Percentiles rank a stretch among this genome's conserved stretches.
phyloP scores from a whole-genome alignment of 2,888 invertebrate species.

The Rhagium mordax region DNA sequence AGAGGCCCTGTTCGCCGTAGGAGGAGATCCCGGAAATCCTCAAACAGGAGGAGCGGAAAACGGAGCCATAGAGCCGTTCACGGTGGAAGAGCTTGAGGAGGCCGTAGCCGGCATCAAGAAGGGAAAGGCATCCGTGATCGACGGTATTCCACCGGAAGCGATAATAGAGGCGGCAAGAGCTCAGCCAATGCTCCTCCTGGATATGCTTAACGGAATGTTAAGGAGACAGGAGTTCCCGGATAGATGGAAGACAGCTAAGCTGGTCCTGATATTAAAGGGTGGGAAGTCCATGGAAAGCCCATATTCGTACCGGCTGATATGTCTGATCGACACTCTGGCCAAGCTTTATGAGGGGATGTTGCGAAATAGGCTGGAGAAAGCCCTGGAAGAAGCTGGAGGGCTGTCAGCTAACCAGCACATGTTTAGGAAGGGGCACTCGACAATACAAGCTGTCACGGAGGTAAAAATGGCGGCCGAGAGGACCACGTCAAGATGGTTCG shows the following conservation, averaged over 20 bases:
- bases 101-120: constrained; percentile 38
- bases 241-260: constrained; percentile 47
- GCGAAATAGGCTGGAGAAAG: constrained; percentile 8
- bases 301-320: constrained; percentile 40
- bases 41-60: too few species aligned
- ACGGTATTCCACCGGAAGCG: constrained; percentile 48
- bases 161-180: constrained; percentile 37
- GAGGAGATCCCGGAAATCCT: too few species aligned
- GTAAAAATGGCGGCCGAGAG: neutral
- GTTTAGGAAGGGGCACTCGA: constrained; percentile 32
- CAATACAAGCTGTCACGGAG: neutral
- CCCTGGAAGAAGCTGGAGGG: constrained; percentile 23
- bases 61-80: constrained; percentile 41
- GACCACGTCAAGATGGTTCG: neutral
- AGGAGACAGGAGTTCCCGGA: constrained; percentile 38
- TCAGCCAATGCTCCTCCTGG: constrained; percentile 36
- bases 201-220: constrained; percentile 23
- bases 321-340: constrained; percentile 36
- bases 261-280: constrained; percentile 44
- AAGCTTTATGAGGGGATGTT: constrained; percentile 42
- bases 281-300: neutral
- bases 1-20: too few species aligned
- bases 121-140: constrained; percentile 50
- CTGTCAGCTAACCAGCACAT: constrained; percentile 38
- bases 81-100: constrained; percentile 36